Evolutionary conservation across 2,797 vertebrate species (phyloP), one percentile per base, ranked within the genome.

Genomic region (Epinephelus malabaricus): DNA sequence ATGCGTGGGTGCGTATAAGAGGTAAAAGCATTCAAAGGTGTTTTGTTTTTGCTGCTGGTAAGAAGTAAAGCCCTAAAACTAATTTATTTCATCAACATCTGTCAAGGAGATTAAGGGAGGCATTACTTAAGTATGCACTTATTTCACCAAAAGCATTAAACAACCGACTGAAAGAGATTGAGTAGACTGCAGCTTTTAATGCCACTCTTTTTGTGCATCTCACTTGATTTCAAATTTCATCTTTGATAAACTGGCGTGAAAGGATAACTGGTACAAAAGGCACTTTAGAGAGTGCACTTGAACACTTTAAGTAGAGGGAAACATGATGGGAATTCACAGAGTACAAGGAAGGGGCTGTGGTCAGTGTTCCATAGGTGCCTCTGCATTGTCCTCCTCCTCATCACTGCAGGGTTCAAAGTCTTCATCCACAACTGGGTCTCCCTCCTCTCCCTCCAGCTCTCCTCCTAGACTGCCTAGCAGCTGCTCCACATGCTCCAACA

Each of bases 401-500:
- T 95, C 92, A 76, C 95, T 94, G 64, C 89, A 94, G 77, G 95
- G 95, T 69, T 96, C 95, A 19, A 74, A 95, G 60, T 96, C 94
- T 64, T 94, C 89, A 10, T 95, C 92, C 59, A 92, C 17, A 2
- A 45, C 58, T 0, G 87, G 81, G 6, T 92, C 90, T 30, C 40
- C 90, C 56, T 93, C 92, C 15, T 88, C 94, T 49, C 61, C 92
- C n/a, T 80, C 85, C 27, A 89, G 51, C 17, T 94, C 94, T 53
- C 93, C 94, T 69, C 94, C 95, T 61, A 96, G 91, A 69, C 96
- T 95, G 0, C 73, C 85, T 2, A 97, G 88, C 63, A 96, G 94
- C 87, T 96, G 95, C 73, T 96, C 94, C 17, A 90, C 84, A 13
- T 96, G 96, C 77, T 95, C 94, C 86, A 93, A 77, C 88, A 96